phyloP scores from a whole-genome alignment of 2,113 vertebrate genomes.

The Pluvianellus socialis region DNA sequence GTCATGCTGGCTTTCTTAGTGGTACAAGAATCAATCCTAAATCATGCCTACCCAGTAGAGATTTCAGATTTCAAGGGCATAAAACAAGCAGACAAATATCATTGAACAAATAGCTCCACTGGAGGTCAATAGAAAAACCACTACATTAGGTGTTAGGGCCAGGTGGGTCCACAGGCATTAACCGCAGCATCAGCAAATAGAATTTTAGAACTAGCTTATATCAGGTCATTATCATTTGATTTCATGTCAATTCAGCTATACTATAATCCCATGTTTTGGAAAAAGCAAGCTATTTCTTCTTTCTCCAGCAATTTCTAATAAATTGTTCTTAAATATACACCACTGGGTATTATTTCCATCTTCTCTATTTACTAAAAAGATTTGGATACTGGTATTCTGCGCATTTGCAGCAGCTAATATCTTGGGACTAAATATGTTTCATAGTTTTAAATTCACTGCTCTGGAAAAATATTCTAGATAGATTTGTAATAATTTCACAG shows the following conservation, averaged over 20 bases:
- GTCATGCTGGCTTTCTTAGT: not conserved
- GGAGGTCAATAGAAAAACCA: not conserved
- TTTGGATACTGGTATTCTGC: not conserved
- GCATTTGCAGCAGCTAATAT: not conserved
- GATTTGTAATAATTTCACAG: not conserved
- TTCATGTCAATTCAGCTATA: not conserved
- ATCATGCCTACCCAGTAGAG: not conserved
- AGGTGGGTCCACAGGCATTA: accelerated
- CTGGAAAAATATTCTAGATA: not conserved
- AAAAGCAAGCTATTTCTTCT: not conserved
- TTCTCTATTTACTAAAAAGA: not conserved
- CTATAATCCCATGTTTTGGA: not conserved
- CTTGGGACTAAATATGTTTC: not conserved
- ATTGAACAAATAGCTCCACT: not conserved
- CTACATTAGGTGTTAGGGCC: not conserved
- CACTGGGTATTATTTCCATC: not conserved
- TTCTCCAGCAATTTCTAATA: not conserved
- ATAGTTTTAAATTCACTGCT: not conserved
- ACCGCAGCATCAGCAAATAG: not conserved
- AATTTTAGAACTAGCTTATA: not conserved
- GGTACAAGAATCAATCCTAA: not conserved
- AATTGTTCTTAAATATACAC: not conserved
- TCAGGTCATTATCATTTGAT: not conserved
- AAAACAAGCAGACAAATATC: not conserved
- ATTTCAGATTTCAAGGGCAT: not conserved